Base-by-base conservation (phyloP, 2,888 invertebrate genomes). In the Melieria omissa region DNA sequence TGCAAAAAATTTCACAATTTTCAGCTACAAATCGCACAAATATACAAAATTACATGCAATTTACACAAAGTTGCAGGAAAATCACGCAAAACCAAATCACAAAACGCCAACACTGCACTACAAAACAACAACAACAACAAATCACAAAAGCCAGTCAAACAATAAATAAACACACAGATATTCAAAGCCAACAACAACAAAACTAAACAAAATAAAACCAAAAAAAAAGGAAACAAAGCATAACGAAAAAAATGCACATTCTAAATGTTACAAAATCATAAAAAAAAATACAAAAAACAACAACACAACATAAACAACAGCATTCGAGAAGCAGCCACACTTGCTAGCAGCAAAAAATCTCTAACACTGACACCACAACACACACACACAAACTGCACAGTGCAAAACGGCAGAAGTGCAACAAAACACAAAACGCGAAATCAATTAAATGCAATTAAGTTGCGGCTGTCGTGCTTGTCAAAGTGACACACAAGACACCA, bases 261-360 rank as follows among this genome's bases (percentile, higher is more conserved):
- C 3, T 2, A 57, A 57, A 57, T 29, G 41, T 57, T 7, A 4
- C 12, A 57, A 4, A 5, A 45, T 5, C 41, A 57, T n/a, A 42
- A 74, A 67, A 71, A 73, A 75, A 71, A 72, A 64, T 69, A 66
- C 64, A 75, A 69, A 70, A 74, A 61, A 6, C 12, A 61, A 6
- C 12, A 55, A 42, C 42, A 62, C 14, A 61, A 62, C 41, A 45
- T 16, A 52, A 46, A 42, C 6, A 63, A 61, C 41, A 47, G 71
- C 71, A 72, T 67, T 58, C 54, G 46, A 16, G 29, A 66, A 52
- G 14, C 52, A 54, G 61, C 55, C 47, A 66, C 9, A 71, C 52
- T 63, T 1, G n/a, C 16, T 44, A 44, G 55, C 52, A 69, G 55
- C 47, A 62, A 69, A 12, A 69, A 62, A n/a, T 66, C n/a, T 12